Base-by-base conservation (phyloP, 1,140 invertebrate species). In the Drosophila yakuba region DNA sequence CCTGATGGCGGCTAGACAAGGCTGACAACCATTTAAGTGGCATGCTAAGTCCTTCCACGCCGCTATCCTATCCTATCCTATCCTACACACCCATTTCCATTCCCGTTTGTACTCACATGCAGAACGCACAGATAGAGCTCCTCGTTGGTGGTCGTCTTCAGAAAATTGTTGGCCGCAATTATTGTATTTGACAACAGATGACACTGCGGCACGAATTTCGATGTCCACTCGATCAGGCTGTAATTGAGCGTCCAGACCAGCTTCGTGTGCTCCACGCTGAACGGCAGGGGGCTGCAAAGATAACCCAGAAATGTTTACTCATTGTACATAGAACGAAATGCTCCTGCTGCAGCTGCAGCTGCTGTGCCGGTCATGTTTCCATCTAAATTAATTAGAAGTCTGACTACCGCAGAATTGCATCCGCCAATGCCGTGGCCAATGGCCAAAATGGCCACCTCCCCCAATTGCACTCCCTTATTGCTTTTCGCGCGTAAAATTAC, bases 221-320 rank as follows among this genome's bases (percentile, higher is more conserved):
- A 86, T 71, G 90, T 92, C 85, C 85, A 92, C 74, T 93, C 63
- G 93, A 92, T 75, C 93, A 93, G 73, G 93, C 94, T 72, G 57
- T 86, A 92, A 80, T 83, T 90, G 55, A 83, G 81, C 50, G 76
- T 85, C 90, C 84, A 90, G 15, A 93, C 91, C 48, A 92, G 67
- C 67, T 92, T 92, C 3, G 80, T 84, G 23, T 91, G 75, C 39
- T 58, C 81, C 28, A 85, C 82, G 51, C 90, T 92, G 47, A 85
- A 91, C 43, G 83, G 58, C 57, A 92, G 45, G 1, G 81, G 63
- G 48, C 91, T 91, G 74, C 44, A 86, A 69, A 48, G 61, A 56
- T 20, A 39, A 64, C 20, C n/a, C 43, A 38, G 54, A 51, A 32
- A 36, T 10, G 23, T 55, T 58, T 43, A 59, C 43, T 41, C 15